Conservation (phyloP, 2,113 vertebrate species). For the Nothoprocta perdicaria region DNA sequence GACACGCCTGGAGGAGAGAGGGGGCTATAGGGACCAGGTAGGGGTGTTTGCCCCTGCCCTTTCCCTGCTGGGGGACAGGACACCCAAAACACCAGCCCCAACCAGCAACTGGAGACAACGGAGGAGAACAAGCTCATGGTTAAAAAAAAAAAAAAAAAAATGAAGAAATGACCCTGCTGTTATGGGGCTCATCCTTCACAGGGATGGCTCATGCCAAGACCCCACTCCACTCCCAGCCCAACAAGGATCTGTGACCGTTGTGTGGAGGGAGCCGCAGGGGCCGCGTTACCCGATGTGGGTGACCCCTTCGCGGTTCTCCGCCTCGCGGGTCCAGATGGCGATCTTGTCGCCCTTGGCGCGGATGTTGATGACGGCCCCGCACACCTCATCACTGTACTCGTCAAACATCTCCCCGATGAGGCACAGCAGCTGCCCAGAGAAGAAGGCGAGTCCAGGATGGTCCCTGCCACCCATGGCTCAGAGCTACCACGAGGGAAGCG, state of each 20-base stretch:
- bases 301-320: conserved; percentile 81
- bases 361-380: conserved; percentile 87
- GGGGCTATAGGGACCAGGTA: fast-evolving
- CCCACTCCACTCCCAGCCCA: neutral
- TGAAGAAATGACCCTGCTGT: neutral
- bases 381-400: conserved; percentile 79
- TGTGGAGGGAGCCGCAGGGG: neutral
- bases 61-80: neutral
- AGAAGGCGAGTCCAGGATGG: neutral
- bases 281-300: conserved; percentile 83
- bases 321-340: conserved; percentile 86
- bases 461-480: neutral
- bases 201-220: too few relatives aligned
- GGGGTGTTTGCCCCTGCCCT: neutral
- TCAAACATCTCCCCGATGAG: conserved; percentile 87
- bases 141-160: too few relatives aligned
- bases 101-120: neutral
- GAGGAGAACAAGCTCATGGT: neutral
- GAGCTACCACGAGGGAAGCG: fast-evolving
- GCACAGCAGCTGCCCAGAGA: conserved; percentile 79
- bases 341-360: conserved; percentile 89
- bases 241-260: neutral
- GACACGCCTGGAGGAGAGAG: conserved; percentile 69
- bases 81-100: neutral
- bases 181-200: neutral